phyloP scores from a whole-genome alignment of 2,888 invertebrate genomes.

The Cheilosia impressa region DNA sequence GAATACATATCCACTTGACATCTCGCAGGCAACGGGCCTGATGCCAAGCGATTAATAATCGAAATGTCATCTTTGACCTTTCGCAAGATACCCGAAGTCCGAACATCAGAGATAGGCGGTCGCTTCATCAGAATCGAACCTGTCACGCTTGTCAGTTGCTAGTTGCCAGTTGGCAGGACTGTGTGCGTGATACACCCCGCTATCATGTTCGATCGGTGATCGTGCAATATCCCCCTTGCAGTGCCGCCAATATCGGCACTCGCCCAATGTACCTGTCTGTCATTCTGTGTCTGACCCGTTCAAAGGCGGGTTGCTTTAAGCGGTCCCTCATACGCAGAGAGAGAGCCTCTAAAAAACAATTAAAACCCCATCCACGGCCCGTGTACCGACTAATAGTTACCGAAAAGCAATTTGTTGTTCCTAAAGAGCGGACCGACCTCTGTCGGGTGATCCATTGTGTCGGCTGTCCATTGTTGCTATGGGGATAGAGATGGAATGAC shows the following conservation, averaged over 20 bases:
- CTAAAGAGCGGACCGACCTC: conserved; percentile 24
- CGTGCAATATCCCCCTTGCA: conserved; percentile 57
- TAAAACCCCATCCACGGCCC: conserved; percentile 60
- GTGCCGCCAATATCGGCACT: conserved; percentile 28
- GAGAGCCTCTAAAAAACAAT: conserved; percentile 60
- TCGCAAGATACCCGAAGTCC: conserved; percentile 52
- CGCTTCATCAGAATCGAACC: conserved; percentile 47
- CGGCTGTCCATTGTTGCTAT: conserved; percentile 50
- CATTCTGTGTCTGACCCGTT: conserved; percentile 27
- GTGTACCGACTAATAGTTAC: conserved; percentile 73
- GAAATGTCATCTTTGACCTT: conserved; percentile 64
- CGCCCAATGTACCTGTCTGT: conserved; percentile 56
- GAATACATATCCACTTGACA: conserved; percentile 12
- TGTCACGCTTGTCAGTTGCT: conserved; percentile 66
- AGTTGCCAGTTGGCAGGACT: conserved; percentile 19
- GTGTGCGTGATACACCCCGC: conserved; percentile 62
- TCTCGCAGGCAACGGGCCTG: conserved; percentile 11
- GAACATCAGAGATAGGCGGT: conserved; percentile 52
- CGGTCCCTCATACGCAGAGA: conserved; percentile 18
- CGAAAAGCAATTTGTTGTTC: conserved; percentile 72
- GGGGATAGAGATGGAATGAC: conserved; percentile 45
- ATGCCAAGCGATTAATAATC: conserved; percentile 54
- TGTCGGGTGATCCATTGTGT: conserved; percentile 61
- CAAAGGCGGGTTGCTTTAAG: conserved; percentile 39
- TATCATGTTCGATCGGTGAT: conserved; percentile 39